Evolutionary conservation across 2,797 vertebrate genomes (phyloP), one percentile per base, ranked within the genome.

Genomic region (Chelmon rostratus): DNA sequence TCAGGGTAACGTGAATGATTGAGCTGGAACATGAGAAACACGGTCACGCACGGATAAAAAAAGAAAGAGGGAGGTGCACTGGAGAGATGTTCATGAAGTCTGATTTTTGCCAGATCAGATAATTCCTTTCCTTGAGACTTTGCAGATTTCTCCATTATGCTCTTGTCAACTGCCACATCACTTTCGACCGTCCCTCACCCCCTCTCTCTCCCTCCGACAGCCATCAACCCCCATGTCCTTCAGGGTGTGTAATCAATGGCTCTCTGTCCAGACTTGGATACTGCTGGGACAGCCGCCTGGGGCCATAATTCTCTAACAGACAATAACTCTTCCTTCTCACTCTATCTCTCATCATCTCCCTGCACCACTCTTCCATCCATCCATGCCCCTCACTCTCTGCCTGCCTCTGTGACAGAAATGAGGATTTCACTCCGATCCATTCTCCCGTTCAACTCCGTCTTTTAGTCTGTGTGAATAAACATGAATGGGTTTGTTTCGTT

Each of bases 291-390:
- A 75, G 88, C 73, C 5, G 86, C 92, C 92, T 31, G 46, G 79
- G 87, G 86, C 82, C 77, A 88, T 92, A 91, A 93, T 89, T 93
- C 90, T 91, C 83, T 78, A 85, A 91, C 78, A 91, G 90, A 93
- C 90, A 91, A 92, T 93, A 93, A 92, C 79, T 92, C 91, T 91
- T 85, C 62, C 47, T 70, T 85, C 75, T 83, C 70, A 42, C 78
- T 85, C 81, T 52, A 85, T 89, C 89, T 80, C 85, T 86, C 80
- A 91, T 86, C 80, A 91, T 88, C 82, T 84, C 67, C 73, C 67
- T 68, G 56, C 8, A 19, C 52, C 81, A 42, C 68, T 77, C 68
- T 62, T 78, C 66, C 65, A 68, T 80, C 78, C 72, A 69, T 84
- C 75, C 69, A 47, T 91, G 73, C 54, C 54, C 49, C 38, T 80